phyloP scores from a whole-genome alignment of 2,113 vertebrate genomes.

The Myiozetetes cayanensis region DNA sequence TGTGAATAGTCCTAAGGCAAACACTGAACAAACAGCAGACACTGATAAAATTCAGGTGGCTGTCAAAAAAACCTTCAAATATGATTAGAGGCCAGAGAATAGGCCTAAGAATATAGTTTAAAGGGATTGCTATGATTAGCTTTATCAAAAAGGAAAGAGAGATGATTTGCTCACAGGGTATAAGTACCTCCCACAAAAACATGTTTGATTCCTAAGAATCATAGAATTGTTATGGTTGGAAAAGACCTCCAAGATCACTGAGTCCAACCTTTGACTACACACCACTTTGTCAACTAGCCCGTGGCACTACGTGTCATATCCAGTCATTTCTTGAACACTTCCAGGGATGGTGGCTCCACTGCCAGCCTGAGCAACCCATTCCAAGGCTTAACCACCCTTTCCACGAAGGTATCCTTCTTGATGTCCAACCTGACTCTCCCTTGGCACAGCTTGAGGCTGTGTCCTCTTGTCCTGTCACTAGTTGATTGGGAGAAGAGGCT shows the following conservation, averaged over 20 bases:
- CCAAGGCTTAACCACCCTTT: neutral
- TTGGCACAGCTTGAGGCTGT: neutral
- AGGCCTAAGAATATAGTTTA: neutral
- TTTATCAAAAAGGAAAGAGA: neutral
- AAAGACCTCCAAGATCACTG: neutral
- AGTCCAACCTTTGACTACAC: neutral
- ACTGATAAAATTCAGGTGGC: neutral
- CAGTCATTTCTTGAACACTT: neutral
- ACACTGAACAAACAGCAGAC: neutral
- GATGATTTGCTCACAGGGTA: neutral
- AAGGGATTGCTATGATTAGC: neutral
- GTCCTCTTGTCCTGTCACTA: neutral
- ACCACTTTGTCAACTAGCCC: neutral
- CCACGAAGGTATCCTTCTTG: neutral
- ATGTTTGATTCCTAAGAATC: neutral
- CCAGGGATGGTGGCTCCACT: neutral
- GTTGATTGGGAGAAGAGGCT: neutral
- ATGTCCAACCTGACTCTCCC: neutral
- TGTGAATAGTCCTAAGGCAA: neutral
- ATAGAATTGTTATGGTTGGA: neutral
- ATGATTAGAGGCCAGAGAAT: neutral
- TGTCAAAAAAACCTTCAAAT: neutral
- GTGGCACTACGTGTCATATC: neutral
- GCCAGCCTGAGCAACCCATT: neutral
- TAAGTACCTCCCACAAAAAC: neutral